Conservation (phyloP, 2,888 invertebrate genomes). For the Tetramorium bicarinatum region DNA sequence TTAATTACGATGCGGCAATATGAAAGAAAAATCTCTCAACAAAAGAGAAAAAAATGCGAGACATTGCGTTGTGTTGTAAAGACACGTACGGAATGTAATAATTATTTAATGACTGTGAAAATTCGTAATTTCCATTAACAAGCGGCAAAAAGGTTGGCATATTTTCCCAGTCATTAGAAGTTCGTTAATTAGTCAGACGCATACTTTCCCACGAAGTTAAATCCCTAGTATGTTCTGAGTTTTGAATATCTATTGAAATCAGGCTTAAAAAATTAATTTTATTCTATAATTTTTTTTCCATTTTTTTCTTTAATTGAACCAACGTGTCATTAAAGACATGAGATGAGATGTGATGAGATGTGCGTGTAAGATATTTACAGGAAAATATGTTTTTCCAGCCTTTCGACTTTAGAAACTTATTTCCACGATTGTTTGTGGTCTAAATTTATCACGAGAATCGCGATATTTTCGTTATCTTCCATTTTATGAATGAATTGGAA, state of each 20-base stretch:
- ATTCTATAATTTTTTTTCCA: not conserved
- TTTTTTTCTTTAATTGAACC: not conserved
- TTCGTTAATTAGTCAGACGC: constrained; percentile 2
- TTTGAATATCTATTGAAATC: not conserved
- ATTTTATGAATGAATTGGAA: constrained; percentile 13
- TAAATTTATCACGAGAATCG: constrained; percentile 1
- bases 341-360: not conserved
- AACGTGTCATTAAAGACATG: not conserved
- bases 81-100: constrained; percentile 18
- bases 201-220: constrained; percentile 11
- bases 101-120: constrained; percentile 36
- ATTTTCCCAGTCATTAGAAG: constrained; percentile 21
- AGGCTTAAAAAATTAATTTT: not conserved
- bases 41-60: not conserved
- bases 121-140: constrained; percentile 43
- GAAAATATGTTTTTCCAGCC: not conserved
- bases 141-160: constrained; percentile 5
- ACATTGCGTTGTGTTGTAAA: not conserved
- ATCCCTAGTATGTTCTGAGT: not conserved
- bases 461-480: not conserved
- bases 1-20: constrained; percentile 13
- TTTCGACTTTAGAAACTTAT: not conserved
- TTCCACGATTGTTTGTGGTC: not conserved
- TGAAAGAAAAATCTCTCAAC: not conserved
- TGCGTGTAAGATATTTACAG: not conserved